Evolutionary conservation across 2,888 invertebrate genomes (phyloP).

Genomic region (Archips xylosteana): DNA sequence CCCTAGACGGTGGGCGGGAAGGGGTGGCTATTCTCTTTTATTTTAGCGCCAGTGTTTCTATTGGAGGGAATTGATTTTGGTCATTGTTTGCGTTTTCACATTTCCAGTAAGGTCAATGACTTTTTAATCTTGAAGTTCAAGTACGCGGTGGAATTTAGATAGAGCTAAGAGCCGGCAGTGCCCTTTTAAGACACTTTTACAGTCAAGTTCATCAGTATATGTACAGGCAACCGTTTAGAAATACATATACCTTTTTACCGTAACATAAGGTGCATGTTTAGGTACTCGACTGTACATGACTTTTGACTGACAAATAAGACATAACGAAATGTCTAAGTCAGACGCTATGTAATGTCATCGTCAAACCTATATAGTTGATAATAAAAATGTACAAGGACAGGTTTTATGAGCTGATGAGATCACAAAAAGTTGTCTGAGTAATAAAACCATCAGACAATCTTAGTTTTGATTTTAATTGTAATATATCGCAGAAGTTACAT

Average conservation of each 20-base stretch:
- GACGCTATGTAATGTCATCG: background rate
- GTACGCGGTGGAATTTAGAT: background rate
- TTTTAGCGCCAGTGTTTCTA: slow-evolving; percentile 23
- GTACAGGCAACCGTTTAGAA: no score
- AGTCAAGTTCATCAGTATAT: no score
- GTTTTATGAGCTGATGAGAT: background rate
- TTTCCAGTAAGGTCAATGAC: slow-evolving; percentile 27
- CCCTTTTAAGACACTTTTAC: background rate
- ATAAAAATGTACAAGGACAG: background rate
- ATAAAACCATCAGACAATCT: background rate
- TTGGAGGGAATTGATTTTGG: slow-evolving; percentile 44
- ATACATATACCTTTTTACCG: no score
- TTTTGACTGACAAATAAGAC: background rate
- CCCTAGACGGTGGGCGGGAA: slow-evolving; percentile 54
- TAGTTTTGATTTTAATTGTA: background rate
- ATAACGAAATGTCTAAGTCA: background rate
- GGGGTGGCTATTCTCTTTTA: slow-evolving; percentile 33
- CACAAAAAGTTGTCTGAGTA: background rate
- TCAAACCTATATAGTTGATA: background rate
- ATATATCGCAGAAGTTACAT: background rate
- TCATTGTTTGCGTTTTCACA: slow-evolving; percentile 20
- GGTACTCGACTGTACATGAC: no score
- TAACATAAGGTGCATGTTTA: no score
- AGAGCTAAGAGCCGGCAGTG: background rate
- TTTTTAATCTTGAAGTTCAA: background rate